Conservation (phyloP, 2,888 invertebrate species). For the Harmothoe impar region DNA sequence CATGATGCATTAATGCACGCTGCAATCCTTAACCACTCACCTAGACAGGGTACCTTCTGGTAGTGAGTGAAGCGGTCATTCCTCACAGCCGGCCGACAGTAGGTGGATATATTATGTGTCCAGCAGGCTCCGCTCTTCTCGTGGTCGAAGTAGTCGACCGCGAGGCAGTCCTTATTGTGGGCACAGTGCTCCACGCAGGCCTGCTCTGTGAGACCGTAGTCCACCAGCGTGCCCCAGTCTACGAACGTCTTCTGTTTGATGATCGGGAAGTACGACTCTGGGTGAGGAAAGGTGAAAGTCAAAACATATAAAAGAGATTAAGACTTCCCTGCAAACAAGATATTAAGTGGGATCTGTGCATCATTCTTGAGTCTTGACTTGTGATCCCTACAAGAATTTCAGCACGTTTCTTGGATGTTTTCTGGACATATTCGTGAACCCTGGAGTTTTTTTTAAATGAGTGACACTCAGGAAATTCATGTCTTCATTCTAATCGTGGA, state of each 20-base stretch:
- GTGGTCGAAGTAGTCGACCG: slow-evolving; percentile 54
- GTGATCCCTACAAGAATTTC: too few relatives aligned
- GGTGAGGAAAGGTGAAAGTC: background rate
- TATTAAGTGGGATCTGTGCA: background rate
- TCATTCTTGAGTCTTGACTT: too few relatives aligned
- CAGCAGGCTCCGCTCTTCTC: slow-evolving; percentile 55
- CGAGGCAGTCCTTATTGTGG: slow-evolving; percentile 46
- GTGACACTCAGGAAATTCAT: too few relatives aligned
- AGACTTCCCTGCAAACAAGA: background rate
- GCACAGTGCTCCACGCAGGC: slow-evolving; percentile 43
- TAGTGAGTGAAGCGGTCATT: slow-evolving; percentile 48
- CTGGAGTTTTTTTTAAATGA: too few relatives aligned
- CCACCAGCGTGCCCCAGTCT: slow-evolving; percentile 47
- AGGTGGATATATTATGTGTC: slow-evolving; percentile 48
- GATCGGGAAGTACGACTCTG: slow-evolving; percentile 51
- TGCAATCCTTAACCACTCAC: too few relatives aligned
- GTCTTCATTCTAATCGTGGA: too few relatives aligned
- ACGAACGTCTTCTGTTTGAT: slow-evolving; percentile 37
- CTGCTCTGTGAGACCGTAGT: slow-evolving; percentile 46
- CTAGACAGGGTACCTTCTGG: slow-evolving; percentile 56
- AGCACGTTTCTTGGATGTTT: too few relatives aligned
- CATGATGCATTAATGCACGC: too few relatives aligned
- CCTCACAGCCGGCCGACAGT: background rate
- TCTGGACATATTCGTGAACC: too few relatives aligned
- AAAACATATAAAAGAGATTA: too few relatives aligned